Percentiles rank a stretch among this genome's conserved stretches.
Evolutionary conservation across 2,888 invertebrate genomes (phyloP).

Genomic region (Chrysina gloriosa): DNA sequence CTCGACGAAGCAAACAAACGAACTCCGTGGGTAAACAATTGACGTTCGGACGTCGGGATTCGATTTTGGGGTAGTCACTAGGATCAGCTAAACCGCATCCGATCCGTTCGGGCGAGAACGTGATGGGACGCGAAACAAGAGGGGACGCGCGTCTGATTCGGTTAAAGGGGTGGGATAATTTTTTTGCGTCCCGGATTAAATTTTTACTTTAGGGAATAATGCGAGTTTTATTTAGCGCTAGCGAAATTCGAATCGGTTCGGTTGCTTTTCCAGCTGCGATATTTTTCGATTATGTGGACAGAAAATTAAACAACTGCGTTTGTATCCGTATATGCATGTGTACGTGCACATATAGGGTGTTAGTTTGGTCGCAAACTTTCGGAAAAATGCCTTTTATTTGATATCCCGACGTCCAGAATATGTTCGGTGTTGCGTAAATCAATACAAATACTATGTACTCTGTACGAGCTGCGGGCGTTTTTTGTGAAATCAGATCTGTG

Average conservation of each 20-base stretch:
- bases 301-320: not conserved
- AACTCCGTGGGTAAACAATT: conserved; percentile 35
- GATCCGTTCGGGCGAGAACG: not conserved
- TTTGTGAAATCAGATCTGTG: too few relatives aligned
- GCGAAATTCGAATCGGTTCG: not conserved
- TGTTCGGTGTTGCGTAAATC: too few relatives aligned
- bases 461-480: too few relatives aligned
- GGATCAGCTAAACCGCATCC: conserved; percentile 5
- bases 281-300: not conserved
- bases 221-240: conserved; percentile 31
- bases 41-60: conserved; percentile 36
- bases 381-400: not conserved
- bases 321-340: not conserved
- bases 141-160: too few relatives aligned
- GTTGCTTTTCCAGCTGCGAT: not conserved
- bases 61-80: conserved; percentile 17
- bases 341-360: not conserved
- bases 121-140: not conserved
- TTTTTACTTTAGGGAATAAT: conserved; percentile 21
- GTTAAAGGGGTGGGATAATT: conserved; percentile 13
- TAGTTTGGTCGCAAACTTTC: not conserved
- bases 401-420: not conserved
- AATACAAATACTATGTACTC: too few relatives aligned
- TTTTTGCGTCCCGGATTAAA: conserved; percentile 23
- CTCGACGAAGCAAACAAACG: conserved; percentile 34